Evolutionary conservation across 1,140 invertebrate species (phyloP), one percentile per base, ranked within the genome.

Genomic region (Cherax quadricarinatus): DNA sequence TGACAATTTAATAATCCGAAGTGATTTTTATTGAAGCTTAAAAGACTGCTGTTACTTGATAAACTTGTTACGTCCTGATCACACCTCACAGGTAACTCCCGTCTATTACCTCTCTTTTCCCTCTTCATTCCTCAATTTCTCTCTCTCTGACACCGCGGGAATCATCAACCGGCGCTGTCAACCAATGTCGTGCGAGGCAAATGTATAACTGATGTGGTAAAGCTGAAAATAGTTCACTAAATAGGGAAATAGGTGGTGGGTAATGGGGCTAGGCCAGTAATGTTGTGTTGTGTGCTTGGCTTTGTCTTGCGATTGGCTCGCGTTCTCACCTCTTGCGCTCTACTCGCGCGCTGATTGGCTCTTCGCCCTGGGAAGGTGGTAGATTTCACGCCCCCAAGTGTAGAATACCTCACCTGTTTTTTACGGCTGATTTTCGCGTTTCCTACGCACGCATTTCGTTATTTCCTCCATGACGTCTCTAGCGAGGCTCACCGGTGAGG

Each of bases 321-420:
- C 89, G 89, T 91, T 91, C 89, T 91, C 89, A 91, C 89, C 89
- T 91, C 89, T 91, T 91, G 73, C 86, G 53, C 83, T 57, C 73
- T 80, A 86, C 89, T 79, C 89, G 89, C 48, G 16, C 89, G 83
- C 83, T 86, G 66, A 91, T 86, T 91, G 89, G 89, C 53, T 66
- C 24, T 48, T 66, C 21, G 4, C n/a, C 49, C 12, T 14, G 89
- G 57, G 89, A 91, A 91, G 89, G 89, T 91, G 89, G 89, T 91
- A 91, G 82, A 91, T 91, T 91, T 91, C 89, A 91, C 89, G 89
- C 89, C 89, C 89, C 89, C 89, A 86, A 91, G 83, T 91, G 83
- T 66, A 78, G 89, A 91, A 86, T 91, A 83, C 89, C 89, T 30
- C 75, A 51, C 30, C 24, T 91, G 48, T 86, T 86, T 91, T 86